A percentile compares a stretch with the other conserved stretches of the same genome.
These are phyloP conservation scores for Cancer borealis DNA, from an alignment of 2,888 invertebrate species.

Conservation along the genomic window DNA sequence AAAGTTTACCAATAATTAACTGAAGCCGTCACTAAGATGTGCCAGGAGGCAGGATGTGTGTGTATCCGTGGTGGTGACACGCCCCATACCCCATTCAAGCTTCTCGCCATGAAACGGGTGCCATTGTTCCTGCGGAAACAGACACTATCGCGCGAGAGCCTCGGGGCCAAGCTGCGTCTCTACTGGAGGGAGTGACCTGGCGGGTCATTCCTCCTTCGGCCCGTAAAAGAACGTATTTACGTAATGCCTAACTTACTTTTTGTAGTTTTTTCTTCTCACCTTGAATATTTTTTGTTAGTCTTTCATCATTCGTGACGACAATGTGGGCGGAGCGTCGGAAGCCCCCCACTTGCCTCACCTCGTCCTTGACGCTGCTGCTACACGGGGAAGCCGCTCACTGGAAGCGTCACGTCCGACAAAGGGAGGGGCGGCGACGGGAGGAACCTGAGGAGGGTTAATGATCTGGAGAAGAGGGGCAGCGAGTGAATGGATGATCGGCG, in stretches of 20 bases:
- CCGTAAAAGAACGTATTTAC: constrained; percentile 31
- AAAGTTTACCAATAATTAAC: not conserved
- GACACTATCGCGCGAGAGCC: constrained; percentile 36
- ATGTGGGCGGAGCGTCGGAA: not conserved
- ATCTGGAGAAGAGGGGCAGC: too few species aligned
- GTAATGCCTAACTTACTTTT: constrained; percentile 16
- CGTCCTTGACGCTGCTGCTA: not conserved
- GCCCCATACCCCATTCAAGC: not conserved
- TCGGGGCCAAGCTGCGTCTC: not conserved
- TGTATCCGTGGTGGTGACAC: not conserved
- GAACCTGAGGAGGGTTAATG: not conserved
- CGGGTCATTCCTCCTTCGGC: not conserved
- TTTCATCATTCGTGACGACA: constrained; percentile 50
- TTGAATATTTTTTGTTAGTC: constrained; percentile 21
- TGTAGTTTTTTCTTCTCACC: not conserved
- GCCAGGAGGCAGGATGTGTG: not conserved
- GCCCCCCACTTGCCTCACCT: constrained; percentile 27
- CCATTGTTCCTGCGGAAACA: constrained; percentile 14
- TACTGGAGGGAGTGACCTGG: constrained; percentile 14
- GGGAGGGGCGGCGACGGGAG: not conserved
- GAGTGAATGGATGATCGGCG: too few species aligned
- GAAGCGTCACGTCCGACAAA: not conserved
- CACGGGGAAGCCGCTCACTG: not conserved
- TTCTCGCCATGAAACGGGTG: not conserved
- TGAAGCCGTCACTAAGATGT: not conserved